Evolutionary conservation across 23 tunicate genomes (phyloP), one percentile per base, ranked within the genome.

Genomic region (Pegea sp.): DNA sequence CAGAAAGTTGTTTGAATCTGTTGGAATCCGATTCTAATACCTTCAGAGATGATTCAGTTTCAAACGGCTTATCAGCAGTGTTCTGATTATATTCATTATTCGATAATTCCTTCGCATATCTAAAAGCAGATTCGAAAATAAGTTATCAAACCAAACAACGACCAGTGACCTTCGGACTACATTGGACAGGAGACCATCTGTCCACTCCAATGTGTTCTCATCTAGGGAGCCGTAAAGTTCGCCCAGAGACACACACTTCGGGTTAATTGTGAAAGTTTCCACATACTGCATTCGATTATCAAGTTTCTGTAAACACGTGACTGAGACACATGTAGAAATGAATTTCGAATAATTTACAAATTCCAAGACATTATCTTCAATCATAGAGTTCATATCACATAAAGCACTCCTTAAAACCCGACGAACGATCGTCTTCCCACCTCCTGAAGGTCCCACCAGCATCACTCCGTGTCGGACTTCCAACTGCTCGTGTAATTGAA

Each of bases 381-480:
- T 5, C n/a, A 16, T 64, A 23, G 68, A 46, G 59, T 72, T 69
- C 48, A 72, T 26, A 30, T 38, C 34, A 18, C 61, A 31, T 21
- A 80, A 62, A 26, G 93, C 79, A 51, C 54, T 57, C 50, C 69
- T 84, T 5, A 84, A 53, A 3, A 84, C 64, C 22, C 48, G 68
- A 28, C 95, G 76, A 5, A 84, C 76, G 11, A 70, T 84, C 6
- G 84, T 73, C 57, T 84, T 84, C 21, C 95, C 95, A 32, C 95
- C 95, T 24, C 95, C 95, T 33, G 84, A 73, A 13, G 95, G 95
- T n/a, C 95, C 95, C 29, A 84, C 95, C 30, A 84, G 71, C 95
- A 84, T 84, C 11, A 84, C 95, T 3, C 95, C 95, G 49, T 84
- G 95, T 26, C 95, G 60, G 4, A 84, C 95, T 6, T 68, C 69